Evolutionary conservation across 53 echinoderm and acorn worm species (phyloP).

Genomic region (Temnopleurus reevesii): DNA sequence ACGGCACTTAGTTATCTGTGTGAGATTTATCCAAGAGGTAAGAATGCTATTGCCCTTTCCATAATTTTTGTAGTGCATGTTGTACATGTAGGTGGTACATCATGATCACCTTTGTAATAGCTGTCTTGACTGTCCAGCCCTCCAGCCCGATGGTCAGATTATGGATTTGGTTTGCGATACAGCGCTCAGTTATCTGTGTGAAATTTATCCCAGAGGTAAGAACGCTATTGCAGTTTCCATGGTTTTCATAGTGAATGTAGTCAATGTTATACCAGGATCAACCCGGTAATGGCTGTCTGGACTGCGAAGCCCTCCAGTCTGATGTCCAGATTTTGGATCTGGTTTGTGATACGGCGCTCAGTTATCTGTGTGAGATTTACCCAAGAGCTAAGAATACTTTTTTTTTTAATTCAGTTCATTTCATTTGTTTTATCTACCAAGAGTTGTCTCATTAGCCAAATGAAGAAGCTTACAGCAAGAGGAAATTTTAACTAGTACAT

Average conservation of each 20-base stretch:
- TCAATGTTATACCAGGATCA: no score
- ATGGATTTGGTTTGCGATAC: slow-evolving; percentile 1
- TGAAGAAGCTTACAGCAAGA: no score
- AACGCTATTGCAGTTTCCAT: no score
- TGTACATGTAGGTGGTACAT: no score
- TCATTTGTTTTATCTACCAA: no score
- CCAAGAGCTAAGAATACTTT: slow-evolving; percentile 71
- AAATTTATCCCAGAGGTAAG: slow-evolving; percentile 53
- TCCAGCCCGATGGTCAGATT: slow-evolving; percentile 35
- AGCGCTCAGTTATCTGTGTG: slow-evolving; percentile 53
- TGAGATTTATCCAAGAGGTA: slow-evolving; percentile 58
- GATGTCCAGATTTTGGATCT: slow-evolving; percentile 38
- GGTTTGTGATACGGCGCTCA: slow-evolving; percentile 34
- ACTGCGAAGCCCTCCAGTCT: slow-evolving; percentile 41
- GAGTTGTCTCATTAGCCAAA: no score
- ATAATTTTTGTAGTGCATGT: no score
- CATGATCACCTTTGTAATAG: slow-evolving; percentile 57
- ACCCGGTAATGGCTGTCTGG: no score
- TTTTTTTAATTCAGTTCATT: no score
- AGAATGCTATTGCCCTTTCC: no score
- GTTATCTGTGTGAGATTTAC: slow-evolving; percentile 60
- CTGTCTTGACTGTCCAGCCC: slow-evolving; percentile 60
- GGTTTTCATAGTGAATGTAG: no score
- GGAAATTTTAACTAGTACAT: no score
- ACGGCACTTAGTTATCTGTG: slow-evolving; percentile 50